Evolutionary conservation across 1,140 invertebrate species (phyloP).

Genomic region (Dinoponera quadriceps): DNA sequence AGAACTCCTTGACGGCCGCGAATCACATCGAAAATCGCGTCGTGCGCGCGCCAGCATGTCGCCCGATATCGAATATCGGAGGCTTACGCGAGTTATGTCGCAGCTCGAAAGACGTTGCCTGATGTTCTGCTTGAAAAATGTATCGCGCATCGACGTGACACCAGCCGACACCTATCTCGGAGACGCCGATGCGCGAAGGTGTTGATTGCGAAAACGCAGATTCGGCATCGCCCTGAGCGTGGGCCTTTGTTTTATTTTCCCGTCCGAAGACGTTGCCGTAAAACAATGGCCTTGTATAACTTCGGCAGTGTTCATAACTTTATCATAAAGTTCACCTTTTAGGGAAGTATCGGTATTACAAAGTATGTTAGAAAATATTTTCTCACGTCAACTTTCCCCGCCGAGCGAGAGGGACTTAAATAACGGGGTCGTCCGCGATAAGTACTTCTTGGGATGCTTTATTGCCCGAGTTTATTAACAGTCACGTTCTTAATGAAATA

Average conservation of each 20-base stretch:
- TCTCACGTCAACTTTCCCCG: background rate
- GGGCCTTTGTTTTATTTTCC: background rate
- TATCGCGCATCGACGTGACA: too few relatives aligned
- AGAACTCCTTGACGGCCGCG: conserved; percentile 27
- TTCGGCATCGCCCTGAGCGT: too few relatives aligned
- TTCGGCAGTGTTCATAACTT: too few relatives aligned
- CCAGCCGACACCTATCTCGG: background rate
- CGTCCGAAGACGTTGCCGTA: background rate
- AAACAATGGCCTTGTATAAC: background rate
- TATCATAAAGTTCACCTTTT: background rate
- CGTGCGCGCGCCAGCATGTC: background rate
- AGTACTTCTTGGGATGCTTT: conserved; percentile 1
- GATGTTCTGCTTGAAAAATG: background rate
- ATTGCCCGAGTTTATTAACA: background rate
- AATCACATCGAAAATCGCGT: conserved; percentile 37
- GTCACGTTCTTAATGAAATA: too few relatives aligned
- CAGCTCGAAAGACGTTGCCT: background rate
- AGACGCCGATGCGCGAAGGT: background rate
- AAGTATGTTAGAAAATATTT: conserved; percentile 2
- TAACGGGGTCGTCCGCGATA: background rate
- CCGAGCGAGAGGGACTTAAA: background rate
- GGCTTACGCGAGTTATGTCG: background rate
- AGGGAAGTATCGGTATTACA: background rate
- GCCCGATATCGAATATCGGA: conserved; percentile 11
- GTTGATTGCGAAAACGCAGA: background rate